phyloP scores from a whole-genome alignment of 2,888 invertebrate species.

The Cantharis flavilabris region DNA sequence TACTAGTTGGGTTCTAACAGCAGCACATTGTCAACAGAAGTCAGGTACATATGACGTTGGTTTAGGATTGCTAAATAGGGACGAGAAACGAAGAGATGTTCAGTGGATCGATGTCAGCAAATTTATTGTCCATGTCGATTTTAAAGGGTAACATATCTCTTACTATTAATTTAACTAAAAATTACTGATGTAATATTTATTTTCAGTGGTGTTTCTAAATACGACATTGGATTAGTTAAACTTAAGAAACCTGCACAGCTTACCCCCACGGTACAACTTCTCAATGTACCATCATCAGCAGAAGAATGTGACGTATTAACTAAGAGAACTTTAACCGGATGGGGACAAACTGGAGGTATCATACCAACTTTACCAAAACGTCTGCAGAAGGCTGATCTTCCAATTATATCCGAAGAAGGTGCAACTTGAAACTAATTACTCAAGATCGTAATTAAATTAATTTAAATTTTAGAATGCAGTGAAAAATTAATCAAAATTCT shows the following conservation, averaged over 20 bases:
- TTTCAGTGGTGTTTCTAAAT: neutral
- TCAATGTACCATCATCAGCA: neutral
- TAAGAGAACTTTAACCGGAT: neutral
- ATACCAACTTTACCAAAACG: neutral
- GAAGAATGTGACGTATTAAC: neutral
- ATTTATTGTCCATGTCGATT: neutral
- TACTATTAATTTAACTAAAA: neutral
- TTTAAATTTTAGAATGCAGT: conserved; percentile 1
- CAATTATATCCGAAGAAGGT: conserved; percentile 2
- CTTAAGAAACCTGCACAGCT: neutral
- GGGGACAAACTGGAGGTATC: neutral
- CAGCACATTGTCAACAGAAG: neutral
- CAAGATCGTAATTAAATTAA: neutral
- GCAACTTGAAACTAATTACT: neutral
- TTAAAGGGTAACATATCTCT: neutral
- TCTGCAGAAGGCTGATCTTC: neutral
- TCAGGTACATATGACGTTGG: neutral
- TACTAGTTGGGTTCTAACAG: neutral
- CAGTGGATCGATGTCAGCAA: neutral
- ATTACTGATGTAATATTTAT: neutral
- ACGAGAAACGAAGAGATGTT: neutral
- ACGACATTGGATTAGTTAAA: conserved; percentile 1
- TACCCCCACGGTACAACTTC: neutral
- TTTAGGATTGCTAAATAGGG: neutral
- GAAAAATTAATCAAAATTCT: neutral